Evolutionary conservation across 2,888 invertebrate species (phyloP).

Genomic region (Hydroisotoma schaefferi): DNA sequence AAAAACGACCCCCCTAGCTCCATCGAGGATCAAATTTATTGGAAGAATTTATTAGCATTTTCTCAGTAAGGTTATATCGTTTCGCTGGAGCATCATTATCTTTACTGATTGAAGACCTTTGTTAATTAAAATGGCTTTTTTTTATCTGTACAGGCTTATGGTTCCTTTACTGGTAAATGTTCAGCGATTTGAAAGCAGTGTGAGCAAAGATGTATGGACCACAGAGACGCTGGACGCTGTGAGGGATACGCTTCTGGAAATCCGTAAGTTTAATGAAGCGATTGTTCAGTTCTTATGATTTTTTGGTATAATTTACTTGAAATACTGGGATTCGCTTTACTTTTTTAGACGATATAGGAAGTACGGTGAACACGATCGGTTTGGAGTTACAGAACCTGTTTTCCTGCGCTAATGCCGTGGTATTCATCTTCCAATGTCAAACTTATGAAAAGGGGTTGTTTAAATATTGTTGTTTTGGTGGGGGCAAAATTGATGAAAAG

Average conservation of each 20-base stretch:
- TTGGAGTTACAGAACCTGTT: neutral
- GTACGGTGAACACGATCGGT: neutral
- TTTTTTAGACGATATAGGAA: neutral
- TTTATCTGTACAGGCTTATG: neutral
- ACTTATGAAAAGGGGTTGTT: neutral
- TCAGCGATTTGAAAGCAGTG: neutral
- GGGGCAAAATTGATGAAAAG: neutral
- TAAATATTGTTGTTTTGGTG: conserved; percentile 1
- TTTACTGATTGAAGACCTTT: neutral
- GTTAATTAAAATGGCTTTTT: neutral
- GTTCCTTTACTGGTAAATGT: neutral
- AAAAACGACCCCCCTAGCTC: neutral
- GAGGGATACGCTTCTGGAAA: too few relatives aligned
- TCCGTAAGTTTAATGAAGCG: neutral
- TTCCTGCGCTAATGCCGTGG: neutral
- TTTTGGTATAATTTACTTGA: neutral
- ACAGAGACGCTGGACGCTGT: neutral
- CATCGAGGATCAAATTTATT: neutral
- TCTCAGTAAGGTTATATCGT: neutral
- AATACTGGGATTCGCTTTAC: neutral
- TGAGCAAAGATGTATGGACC: neutral
- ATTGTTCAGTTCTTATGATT: neutral
- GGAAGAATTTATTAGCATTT: neutral
- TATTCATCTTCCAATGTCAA: neutral
- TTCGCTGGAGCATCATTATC: neutral